phyloP scores from a whole-genome alignment of 2,113 vertebrate genomes.

The Podarcis cretensis region DNA sequence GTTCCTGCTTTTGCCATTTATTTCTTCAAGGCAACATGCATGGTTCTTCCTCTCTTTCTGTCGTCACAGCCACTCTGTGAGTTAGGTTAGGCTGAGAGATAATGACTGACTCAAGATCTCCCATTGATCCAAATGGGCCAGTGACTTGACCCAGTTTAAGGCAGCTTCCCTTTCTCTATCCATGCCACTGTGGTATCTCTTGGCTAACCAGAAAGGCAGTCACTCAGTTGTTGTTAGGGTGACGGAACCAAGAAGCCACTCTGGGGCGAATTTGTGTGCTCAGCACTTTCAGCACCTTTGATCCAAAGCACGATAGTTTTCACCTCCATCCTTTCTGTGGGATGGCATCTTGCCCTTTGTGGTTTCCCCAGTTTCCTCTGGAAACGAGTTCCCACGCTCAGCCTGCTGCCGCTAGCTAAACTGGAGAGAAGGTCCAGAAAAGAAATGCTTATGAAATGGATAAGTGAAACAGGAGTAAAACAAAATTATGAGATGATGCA shows the following conservation, averaged over 20 bases:
- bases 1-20: no score
- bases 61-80: no score
- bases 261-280: not conserved
- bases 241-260: not conserved
- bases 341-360: not conserved
- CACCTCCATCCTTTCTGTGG: conserved; percentile 1
- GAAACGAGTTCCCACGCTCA: conserved; percentile 33
- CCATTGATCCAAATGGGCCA: no score
- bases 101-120: no score
- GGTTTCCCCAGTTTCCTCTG: conserved; percentile 16
- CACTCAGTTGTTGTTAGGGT: not conserved
- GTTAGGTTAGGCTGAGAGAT: no score
- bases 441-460: conserved; percentile 28
- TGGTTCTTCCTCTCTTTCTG: no score
- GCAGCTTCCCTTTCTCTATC: not conserved
- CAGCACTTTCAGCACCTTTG: not conserved
- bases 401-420: conserved; percentile 22
- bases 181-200: not conserved
- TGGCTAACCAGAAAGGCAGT: not conserved
- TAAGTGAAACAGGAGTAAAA: conserved; percentile 7
- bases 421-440: conserved; percentile 18
- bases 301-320: conserved; percentile 3
- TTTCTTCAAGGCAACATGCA: no score
- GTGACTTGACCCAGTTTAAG: not conserved
- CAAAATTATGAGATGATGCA: conserved; percentile 23